Percentiles rank a stretch among this genome's conserved stretches.
Conservation (phyloP, 2,113 vertebrate species). For the Syngnathus floridae region DNA sequence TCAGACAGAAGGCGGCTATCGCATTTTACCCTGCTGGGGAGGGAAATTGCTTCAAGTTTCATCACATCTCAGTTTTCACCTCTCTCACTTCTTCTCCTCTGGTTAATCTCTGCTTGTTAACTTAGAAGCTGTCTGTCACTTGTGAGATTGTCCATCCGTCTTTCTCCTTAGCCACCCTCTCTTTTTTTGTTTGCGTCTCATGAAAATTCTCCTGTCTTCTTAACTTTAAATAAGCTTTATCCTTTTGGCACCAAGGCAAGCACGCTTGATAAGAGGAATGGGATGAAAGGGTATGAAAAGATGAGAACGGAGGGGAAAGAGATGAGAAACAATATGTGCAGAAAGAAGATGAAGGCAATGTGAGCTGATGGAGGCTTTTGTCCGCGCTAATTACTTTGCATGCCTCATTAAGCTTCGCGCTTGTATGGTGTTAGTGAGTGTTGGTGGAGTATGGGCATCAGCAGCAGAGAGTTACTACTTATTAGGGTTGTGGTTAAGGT, state of each 20-base stretch:
- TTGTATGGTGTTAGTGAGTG: neutral
- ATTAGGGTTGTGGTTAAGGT: neutral
- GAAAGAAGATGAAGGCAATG: conserved; percentile 23
- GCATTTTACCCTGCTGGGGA: conserved; percentile 44
- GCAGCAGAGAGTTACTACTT: neutral
- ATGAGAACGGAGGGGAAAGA: conserved; percentile 1
- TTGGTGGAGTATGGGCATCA: neutral
- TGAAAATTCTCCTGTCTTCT: conserved; percentile 21
- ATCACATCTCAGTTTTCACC: conserved; percentile 62
- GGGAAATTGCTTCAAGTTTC: conserved; percentile 62
- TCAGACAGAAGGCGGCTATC: conserved; percentile 28
- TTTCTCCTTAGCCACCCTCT: neutral
- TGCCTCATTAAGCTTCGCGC: conserved; percentile 46
- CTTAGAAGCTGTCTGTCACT: conserved; percentile 42
- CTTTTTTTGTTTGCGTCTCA: conserved; percentile 35
- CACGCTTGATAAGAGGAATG: conserved; percentile 8
- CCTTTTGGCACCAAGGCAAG: conserved; percentile 18
- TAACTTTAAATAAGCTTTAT: conserved; percentile 30
- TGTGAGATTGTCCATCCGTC: conserved; percentile 15
- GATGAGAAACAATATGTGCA: conserved; percentile 21
- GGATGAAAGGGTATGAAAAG: conserved; percentile 21
- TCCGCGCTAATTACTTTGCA: conserved; percentile 51
- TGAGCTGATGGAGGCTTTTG: conserved; percentile 32
- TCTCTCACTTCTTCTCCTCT: conserved; percentile 36
- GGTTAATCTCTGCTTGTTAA: conserved; percentile 50